Evolutionary conservation across 2,113 vertebrate species (phyloP), one percentile per base, ranked within the genome.

Genomic region (Speoplatyrhinus poulsoni): DNA sequence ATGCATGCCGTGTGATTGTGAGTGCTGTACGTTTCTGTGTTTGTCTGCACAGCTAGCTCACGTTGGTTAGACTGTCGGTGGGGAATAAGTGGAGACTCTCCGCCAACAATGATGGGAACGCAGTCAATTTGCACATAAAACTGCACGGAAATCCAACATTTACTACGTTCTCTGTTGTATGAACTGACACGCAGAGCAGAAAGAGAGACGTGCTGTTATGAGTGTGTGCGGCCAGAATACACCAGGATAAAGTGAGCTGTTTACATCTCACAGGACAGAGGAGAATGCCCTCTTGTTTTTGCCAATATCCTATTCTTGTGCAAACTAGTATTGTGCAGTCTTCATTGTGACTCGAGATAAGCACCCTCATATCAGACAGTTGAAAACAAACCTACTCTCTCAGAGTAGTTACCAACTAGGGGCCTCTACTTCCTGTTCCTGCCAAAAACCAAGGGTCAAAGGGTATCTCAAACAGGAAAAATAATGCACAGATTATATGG

Each of bases 91-190:
- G 55, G 56, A 67, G 66, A 64, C 76, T 60, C 66, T 78, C 46
- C 76, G 47, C 62, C 60, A 64, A 81, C 69, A 70, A 66, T 62
- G 58, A n/a, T 63, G 50, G 67, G 53, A 69, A 77, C 75, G 59
- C 48, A 16, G 36, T 62, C 56, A 83, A 26, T 86, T 80, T 87
- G 83, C 75, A 81, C 83, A 82, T 72, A 73, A 83, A 85, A 85
- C 19, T 56, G 36, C 46, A 82, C 69, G 79, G 68, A 86, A 88
- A 80, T 82, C 16, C 4, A 41, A 41, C 36, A 41, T 50, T 33
- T n/a, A 53, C 55, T 11, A 36, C 46, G 12, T 19, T 68, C 57
- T 54, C 60, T 46, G 15, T 15, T 69, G 36, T 41, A 41, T 41
- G 36, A 41, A 41, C 36, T 41, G 36, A 41, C 36, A 5, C 36